These are phyloP conservation scores for Oreamnos americanus DNA, from an alignment of 2,113 vertebrate species.

Conservation along the genomic window DNA sequence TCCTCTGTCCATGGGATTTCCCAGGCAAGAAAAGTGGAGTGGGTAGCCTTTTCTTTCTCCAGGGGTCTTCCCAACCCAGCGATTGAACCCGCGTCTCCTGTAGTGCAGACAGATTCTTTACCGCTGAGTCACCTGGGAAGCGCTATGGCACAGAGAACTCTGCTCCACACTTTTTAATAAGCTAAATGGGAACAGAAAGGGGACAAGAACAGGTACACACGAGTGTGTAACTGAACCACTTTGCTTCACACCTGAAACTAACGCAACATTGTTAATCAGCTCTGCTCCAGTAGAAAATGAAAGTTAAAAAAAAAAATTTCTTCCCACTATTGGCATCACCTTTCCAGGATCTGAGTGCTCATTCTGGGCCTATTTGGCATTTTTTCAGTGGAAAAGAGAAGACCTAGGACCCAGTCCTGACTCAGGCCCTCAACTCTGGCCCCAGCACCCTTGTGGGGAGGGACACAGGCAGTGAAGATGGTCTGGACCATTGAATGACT, in stretches of 20 bases:
- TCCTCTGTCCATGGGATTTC: neutral
- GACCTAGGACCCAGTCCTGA: neutral
- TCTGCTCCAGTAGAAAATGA: neutral
- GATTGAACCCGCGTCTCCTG: neutral
- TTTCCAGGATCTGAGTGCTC: neutral
- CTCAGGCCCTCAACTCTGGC: neutral
- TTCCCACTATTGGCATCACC: neutral
- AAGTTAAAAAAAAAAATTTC: neutral
- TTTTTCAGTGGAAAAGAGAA: neutral
- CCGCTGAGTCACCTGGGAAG: neutral
- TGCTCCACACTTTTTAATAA: neutral
- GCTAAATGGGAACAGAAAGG: neutral
- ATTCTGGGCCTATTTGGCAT: neutral
- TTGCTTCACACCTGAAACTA: neutral
- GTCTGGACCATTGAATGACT: too few species aligned
- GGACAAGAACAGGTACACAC: neutral
- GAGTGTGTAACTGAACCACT: accelerated
- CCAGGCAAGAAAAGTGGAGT: neutral
- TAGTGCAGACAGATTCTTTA: neutral
- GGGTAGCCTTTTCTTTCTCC: neutral
- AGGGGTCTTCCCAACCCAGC: neutral
- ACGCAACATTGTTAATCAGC: neutral
- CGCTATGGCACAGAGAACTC: neutral
- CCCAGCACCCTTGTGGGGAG: neutral
- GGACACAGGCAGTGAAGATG: neutral